Base-by-base conservation (phyloP, 2,888 invertebrate genomes). In the Campoletis raptor region DNA sequence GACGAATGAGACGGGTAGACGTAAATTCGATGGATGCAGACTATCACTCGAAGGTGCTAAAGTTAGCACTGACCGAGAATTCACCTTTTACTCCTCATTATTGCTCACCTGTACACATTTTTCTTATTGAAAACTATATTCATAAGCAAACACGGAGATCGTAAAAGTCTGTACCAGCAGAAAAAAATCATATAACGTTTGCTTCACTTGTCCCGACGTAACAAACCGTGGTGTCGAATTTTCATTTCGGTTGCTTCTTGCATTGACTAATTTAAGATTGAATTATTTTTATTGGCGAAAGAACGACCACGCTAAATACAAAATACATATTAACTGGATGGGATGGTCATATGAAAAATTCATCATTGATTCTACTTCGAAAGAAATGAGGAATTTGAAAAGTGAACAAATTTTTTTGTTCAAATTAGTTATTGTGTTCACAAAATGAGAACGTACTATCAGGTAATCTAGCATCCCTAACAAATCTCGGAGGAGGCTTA, bases 31-130 rank as follows among this genome's bases (percentile, higher is more conserved):
- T 21, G 37, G 37, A 40, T 40, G 21, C 40, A 45, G 15, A 24
- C 42, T 45, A 18, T 24, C 30, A 24, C 45, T 70, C 15, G 5
- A 45, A 24, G 70, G 45, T 70, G 45, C 21, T 18, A 30, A 30
- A 18, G 45, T 70, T 42, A 45, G 10, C 18, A 18, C 10, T 48
- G 45, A 70, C 70, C 70, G 70, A 48, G 45, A 70, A 45, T 48
- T 48, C 45, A 30, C 18, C 18, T 70, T 30, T 24, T 30, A 30
- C 45, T 30, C 42, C 69, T 30, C 70, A 24, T 24, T 70, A 48
- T 30, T 24, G 30, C 48, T 45, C 7, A 2, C 48, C 8, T 4
- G 18, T 30, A 30, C 8, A 70, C 69, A 21, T 45, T 45, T 45
- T 18, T 5, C 57, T 57, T 15, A 24, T 15, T 7, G 24, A 69